Percentiles rank a stretch among this genome's conserved stretches.
These are phyloP conservation scores for Pipra filicauda DNA, from an alignment of 2,113 vertebrate species.

Conservation along the genomic window DNA sequence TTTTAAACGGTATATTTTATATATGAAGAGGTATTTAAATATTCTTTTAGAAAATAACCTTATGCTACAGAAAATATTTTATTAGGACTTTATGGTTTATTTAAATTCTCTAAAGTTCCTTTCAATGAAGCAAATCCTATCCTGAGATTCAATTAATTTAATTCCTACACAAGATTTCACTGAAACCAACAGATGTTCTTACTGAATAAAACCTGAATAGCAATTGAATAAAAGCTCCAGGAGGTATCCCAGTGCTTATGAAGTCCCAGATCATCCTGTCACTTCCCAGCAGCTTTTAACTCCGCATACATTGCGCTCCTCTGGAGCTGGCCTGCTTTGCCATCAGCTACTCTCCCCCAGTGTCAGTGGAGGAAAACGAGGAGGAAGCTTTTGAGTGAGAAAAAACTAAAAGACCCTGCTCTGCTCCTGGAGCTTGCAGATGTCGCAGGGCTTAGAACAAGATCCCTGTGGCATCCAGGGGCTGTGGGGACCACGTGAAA, in stretches of 20 bases:
- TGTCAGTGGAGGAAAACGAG: background rate
- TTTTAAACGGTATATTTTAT: background rate
- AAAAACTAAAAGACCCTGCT: background rate
- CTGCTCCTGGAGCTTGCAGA: background rate
- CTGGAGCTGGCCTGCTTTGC: background rate
- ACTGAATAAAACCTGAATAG: constrained; percentile 10
- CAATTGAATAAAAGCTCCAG: background rate
- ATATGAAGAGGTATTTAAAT: constrained; percentile 22
- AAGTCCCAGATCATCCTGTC: constrained; percentile 21
- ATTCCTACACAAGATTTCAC: constrained; percentile 28
- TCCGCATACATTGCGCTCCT: accelerated
- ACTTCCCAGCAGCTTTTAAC: background rate
- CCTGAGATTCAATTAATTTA: constrained; percentile 30
- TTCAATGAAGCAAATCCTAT: constrained; percentile 1
- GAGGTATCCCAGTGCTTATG: background rate
- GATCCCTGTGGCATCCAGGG: accelerated
- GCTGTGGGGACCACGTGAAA: background rate
- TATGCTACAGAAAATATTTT: constrained; percentile 30
- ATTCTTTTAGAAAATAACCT: constrained; percentile 13
- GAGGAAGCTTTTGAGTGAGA: background rate
- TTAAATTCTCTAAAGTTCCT: constrained; percentile 41
- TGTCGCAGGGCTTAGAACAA: background rate
- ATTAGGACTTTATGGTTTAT: constrained; percentile 9
- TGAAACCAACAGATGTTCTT: constrained; percentile 26
- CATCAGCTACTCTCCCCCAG: background rate